These are phyloP conservation scores for Trichomycterus rosablanca DNA, from an alignment of 2,113 vertebrate genomes.

Conservation along the genomic window DNA sequence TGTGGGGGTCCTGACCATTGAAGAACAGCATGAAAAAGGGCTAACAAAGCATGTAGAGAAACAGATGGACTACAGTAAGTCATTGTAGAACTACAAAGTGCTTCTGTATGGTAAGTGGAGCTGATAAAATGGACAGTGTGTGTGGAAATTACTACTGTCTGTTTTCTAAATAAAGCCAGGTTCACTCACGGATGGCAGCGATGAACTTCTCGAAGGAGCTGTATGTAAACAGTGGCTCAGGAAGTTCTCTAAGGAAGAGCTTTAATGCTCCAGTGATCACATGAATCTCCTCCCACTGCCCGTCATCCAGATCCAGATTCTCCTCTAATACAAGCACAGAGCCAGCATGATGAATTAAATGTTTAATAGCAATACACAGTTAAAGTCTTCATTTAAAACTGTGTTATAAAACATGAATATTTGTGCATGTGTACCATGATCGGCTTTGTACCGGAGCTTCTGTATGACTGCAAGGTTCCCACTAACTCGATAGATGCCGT, in stretches of 20 bases:
- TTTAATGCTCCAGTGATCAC: constrained; percentile 89
- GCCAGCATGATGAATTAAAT: neutral
- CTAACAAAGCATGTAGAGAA: no score
- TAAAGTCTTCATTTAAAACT: no score
- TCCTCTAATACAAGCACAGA: constrained; percentile 63
- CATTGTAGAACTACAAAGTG: no score
- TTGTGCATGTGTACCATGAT: constrained; percentile 70
- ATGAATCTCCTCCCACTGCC: constrained; percentile 89
- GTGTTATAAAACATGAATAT: no score
- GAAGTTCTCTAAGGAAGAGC: constrained; percentile 86
- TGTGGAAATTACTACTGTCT: no score
- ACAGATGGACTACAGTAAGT: no score
- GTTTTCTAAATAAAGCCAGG: no score
- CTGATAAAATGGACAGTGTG: no score
- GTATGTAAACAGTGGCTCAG: constrained; percentile 84
- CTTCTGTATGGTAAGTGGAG: no score
- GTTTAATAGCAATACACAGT: neutral
- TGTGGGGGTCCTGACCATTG: no score
- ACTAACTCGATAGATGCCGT: constrained; percentile 88
- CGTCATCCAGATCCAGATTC: constrained; percentile 82
- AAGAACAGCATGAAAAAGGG: no score
- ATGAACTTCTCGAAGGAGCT: constrained; percentile 82
- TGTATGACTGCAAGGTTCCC: constrained; percentile 93
- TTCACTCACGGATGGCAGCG: constrained; percentile 81
- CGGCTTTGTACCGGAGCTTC: constrained; percentile 84